phyloP scores from a whole-genome alignment of 2,888 invertebrate genomes.

The Lumbricus terrestris region DNA sequence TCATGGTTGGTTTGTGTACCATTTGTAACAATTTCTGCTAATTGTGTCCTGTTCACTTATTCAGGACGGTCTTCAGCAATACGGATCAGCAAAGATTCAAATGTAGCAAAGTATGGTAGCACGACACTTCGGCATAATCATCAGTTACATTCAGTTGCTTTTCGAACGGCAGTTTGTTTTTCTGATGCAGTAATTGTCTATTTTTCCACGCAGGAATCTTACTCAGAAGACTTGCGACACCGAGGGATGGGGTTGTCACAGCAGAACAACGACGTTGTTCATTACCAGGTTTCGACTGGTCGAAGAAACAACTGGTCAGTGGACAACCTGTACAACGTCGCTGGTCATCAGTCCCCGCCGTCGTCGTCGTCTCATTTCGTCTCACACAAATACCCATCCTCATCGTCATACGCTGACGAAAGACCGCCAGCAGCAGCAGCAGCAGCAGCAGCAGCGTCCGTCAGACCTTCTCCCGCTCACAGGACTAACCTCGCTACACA shows the following conservation, averaged over 20 bases:
- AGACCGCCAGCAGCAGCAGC: too few species aligned
- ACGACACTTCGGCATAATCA: too few species aligned
- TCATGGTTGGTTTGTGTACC: too few species aligned
- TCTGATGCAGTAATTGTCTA: neutral
- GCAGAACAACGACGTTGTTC: neutral
- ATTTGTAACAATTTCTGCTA: too few species aligned
- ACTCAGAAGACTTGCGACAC: neutral
- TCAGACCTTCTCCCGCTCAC: neutral
- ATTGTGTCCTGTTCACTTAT: too few species aligned
- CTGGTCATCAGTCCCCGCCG: neutral
- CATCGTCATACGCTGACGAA: neutral
- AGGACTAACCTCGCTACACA: neutral
- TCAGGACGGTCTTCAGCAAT: too few species aligned
- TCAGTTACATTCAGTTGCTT: neutral
- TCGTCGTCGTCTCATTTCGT: neutral
- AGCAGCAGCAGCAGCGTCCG: too few species aligned
- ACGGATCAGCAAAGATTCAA: too few species aligned
- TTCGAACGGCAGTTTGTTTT: neutral
- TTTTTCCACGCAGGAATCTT: neutral
- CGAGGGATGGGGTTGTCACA: neutral
- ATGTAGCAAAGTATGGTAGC: too few species aligned
- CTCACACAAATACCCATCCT: conserved; percentile 3
- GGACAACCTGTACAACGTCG: neutral
- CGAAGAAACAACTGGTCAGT: neutral
- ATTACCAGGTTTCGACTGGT: neutral